Evolutionary conservation across 2,888 invertebrate genomes (phyloP).

Genomic region (Scaptomyza caliginosa): DNA sequence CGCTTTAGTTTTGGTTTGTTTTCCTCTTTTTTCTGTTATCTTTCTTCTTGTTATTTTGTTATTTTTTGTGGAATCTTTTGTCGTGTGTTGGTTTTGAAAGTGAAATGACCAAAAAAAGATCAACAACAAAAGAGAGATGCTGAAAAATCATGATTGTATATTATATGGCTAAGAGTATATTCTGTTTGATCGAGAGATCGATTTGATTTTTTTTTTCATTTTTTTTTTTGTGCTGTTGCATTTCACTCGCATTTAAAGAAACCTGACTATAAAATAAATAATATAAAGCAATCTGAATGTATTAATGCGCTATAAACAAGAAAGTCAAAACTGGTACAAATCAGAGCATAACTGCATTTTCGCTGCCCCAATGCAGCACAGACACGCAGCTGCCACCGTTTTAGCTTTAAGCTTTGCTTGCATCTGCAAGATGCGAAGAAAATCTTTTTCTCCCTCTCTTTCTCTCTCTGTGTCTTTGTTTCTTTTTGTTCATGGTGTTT

Average conservation of each 20-base stretch:
- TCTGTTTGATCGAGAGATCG: constrained; percentile 21
- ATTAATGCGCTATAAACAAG: constrained; percentile 82
- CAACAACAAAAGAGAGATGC: constrained; percentile 19
- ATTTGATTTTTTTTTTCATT: constrained; percentile 32
- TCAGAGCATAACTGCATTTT: constrained; percentile 84
- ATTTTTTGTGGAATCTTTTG: constrained; percentile 44
- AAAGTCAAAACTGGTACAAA: constrained; percentile 84
- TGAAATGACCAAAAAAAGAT: constrained; percentile 69
- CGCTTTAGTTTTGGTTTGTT: constrained; percentile 27
- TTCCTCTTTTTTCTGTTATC: constrained; percentile 15
- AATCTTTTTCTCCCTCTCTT: not conserved
- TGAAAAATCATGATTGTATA: not conserved
- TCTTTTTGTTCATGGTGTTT: not conserved
- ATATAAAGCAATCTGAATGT: constrained; percentile 76
- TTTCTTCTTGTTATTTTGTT: not conserved
- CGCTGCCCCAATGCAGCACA: constrained; percentile 71
- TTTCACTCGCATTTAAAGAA: constrained; percentile 60
- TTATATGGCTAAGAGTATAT: constrained; percentile 1
- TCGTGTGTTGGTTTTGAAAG: constrained; percentile 76
- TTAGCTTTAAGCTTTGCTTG: constrained; percentile 16
- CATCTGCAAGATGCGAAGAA: not conserved
- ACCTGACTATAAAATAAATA: constrained; percentile 76
- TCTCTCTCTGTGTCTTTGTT: not conserved
- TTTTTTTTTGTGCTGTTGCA: constrained; percentile 41
- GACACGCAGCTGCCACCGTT: constrained; percentile 43